These are phyloP conservation scores for Rhynchophorus ferrugineus DNA, from an alignment of 1,140 invertebrate species.

Conservation along the genomic window DNA sequence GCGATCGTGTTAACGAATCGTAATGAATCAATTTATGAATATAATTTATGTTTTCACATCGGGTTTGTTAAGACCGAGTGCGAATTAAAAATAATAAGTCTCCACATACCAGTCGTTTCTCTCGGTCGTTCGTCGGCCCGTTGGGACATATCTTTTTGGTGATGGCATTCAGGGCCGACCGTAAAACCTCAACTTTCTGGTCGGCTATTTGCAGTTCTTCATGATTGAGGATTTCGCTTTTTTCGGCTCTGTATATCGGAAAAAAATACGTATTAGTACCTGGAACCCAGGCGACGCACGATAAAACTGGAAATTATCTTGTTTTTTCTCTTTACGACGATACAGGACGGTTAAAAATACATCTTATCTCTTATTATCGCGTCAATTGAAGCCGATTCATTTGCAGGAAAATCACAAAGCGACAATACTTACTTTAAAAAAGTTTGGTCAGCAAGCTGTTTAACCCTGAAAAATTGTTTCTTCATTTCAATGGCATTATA, in stretches of 20 bases:
- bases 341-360: too few relatives aligned
- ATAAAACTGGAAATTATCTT: background rate
- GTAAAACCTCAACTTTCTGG: conserved; percentile 77
- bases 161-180: conserved; percentile 61
- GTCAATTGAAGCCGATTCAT: too few relatives aligned
- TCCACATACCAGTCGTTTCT: conserved; percentile 33
- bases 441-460: conserved; percentile 81
- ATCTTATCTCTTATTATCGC: too few relatives aligned
- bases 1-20: too few relatives aligned
- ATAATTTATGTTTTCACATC: too few relatives aligned
- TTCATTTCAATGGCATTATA: conserved; percentile 49
- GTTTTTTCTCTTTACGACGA: background rate
- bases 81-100: background rate
- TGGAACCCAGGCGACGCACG: background rate
- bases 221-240: conserved; percentile 69
- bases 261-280: background rate
- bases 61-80: too few relatives aligned
- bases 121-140: conserved; percentile 27
- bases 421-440: conserved; percentile 68
- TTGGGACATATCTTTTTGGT: conserved; percentile 54
- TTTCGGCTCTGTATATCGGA: conserved; percentile 63
- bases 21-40: too few relatives aligned
- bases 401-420: too few relatives aligned
- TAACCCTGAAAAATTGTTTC: conserved; percentile 82
- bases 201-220: conserved; percentile 83